A percentile compares a stretch with the other conserved stretches of the same genome.
Evolutionary conservation across 1,140 invertebrate genomes (phyloP).

Genomic region (Muscidifurax raptorellus): DNA sequence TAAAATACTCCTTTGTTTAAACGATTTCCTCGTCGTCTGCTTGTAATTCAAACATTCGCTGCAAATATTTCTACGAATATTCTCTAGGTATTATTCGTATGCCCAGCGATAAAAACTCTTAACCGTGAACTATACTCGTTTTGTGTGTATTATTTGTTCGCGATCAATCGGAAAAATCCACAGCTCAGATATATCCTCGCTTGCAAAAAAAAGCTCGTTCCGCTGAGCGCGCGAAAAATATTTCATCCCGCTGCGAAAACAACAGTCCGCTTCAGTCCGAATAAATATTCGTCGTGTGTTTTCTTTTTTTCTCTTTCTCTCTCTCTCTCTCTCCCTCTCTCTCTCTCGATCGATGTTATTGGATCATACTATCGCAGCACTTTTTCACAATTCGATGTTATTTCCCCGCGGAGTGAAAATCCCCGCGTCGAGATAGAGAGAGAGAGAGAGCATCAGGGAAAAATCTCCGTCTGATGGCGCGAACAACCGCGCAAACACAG

Average conservation of each 20-base stretch:
- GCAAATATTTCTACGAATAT: no score
- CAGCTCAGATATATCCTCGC: neutral
- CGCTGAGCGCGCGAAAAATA: conserved; percentile 8
- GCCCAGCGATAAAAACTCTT: no score
- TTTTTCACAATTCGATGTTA: conserved; percentile 34
- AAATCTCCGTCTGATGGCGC: conserved; percentile 6
- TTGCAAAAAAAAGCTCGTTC: neutral
- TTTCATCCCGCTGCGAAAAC: neutral
- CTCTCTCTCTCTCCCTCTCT: neutral
- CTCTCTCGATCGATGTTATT: conserved; percentile 6
- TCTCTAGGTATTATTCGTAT: no score
- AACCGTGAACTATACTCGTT: no score
- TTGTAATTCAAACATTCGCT: no score
- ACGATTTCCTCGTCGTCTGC: no score
- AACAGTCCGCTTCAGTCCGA: conserved; percentile 29
- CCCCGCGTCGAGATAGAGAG: neutral
- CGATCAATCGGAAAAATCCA: neutral
- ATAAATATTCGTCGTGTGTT: conserved; percentile 26
- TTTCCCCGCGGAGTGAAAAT: conserved; percentile 32
- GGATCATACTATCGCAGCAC: conserved; percentile 29
- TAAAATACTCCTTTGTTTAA: no score
- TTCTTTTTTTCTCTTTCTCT: neutral
- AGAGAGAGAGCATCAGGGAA: no score
- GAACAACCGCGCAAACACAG: neutral
- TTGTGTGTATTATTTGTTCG: neutral